Percentiles rank a stretch among this genome's conserved stretches.
phyloP scores from a whole-genome alignment of 2,888 invertebrate genomes.

The Neocrepidodera transversa region DNA sequence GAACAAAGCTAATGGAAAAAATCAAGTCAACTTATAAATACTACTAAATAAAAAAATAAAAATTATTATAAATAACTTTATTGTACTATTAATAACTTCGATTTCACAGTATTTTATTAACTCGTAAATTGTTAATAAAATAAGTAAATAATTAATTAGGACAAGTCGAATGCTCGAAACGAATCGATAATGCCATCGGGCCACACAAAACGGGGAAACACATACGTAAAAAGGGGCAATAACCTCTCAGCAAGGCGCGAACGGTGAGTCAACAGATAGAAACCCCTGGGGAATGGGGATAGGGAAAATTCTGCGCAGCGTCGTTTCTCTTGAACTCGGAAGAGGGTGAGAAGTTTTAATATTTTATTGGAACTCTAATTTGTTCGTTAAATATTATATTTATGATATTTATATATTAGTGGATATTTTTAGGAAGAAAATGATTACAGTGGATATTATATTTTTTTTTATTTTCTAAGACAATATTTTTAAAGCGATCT shows the following conservation, averaged over 20 bases:
- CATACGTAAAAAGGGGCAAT: slow-evolving; percentile 27
- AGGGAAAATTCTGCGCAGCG: slow-evolving; percentile 21
- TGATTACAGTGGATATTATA: no score
- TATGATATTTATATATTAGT: no score
- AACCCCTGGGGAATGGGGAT: slow-evolving; percentile 24
- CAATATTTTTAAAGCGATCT: no score
- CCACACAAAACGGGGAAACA: slow-evolving; percentile 22
- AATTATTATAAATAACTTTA: no score
- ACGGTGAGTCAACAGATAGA: slow-evolving; percentile 27
- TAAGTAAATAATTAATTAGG: slow-evolving; percentile 20
- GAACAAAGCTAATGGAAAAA: no score
- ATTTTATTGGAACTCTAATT: slow-evolving; percentile 6
- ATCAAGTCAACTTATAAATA: no score
- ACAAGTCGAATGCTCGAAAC: neutral
- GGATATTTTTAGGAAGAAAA: no score
- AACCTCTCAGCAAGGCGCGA: slow-evolving; percentile 16
- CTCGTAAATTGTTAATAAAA: neutral
- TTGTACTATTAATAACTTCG: no score
- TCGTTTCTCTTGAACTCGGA: neutral
- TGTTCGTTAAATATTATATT: no score
- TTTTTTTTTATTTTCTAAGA: no score
- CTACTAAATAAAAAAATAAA: no score
- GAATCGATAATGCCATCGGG: slow-evolving; percentile 20
- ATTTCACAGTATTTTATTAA: neutral
- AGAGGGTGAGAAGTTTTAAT: slow-evolving; percentile 15